Conservation (phyloP, 2,113 vertebrate species). For the Phyllostomus discolor region DNA sequence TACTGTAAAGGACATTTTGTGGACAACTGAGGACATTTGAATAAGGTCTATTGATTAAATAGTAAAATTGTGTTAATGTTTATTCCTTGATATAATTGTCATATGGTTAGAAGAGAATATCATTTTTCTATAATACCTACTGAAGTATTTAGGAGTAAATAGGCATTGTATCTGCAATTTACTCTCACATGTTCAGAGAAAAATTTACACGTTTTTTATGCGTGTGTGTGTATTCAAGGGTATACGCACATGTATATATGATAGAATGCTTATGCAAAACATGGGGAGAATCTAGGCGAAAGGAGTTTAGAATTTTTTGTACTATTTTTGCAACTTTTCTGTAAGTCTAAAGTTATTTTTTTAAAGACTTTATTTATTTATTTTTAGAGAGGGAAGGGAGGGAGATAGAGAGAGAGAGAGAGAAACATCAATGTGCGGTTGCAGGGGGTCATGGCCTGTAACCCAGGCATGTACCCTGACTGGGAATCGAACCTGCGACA, state of each 20-base stretch:
- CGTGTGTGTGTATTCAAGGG: not conserved
- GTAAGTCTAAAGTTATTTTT: not conserved
- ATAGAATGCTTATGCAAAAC: not conserved
- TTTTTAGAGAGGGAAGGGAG: too few relatives aligned
- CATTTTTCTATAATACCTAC: not conserved
- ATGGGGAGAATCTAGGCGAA: not conserved
- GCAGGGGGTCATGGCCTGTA: too few relatives aligned
- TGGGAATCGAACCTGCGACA: too few relatives aligned
- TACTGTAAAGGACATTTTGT: not conserved
- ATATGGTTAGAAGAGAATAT: not conserved
- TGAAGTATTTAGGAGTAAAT: constrained; percentile 2
- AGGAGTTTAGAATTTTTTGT: not conserved
- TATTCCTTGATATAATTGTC: not conserved
- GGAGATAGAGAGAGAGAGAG: too few relatives aligned
- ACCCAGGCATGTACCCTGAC: too few relatives aligned
- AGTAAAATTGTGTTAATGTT: not conserved
- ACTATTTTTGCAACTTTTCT: not conserved
- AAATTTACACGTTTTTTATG: not conserved
- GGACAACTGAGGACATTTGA: not conserved
- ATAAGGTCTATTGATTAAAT: not conserved
- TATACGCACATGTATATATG: not conserved
- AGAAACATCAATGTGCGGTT: too few relatives aligned
- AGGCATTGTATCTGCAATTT: not conserved
- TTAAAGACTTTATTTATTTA: too few relatives aligned
- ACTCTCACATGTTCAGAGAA: not conserved